A percentile compares a stretch with the other conserved stretches of the same genome.
These are phyloP conservation scores for Cygnus olor DNA, from an alignment of 2,797 vertebrate species.

Conservation along the genomic window DNA sequence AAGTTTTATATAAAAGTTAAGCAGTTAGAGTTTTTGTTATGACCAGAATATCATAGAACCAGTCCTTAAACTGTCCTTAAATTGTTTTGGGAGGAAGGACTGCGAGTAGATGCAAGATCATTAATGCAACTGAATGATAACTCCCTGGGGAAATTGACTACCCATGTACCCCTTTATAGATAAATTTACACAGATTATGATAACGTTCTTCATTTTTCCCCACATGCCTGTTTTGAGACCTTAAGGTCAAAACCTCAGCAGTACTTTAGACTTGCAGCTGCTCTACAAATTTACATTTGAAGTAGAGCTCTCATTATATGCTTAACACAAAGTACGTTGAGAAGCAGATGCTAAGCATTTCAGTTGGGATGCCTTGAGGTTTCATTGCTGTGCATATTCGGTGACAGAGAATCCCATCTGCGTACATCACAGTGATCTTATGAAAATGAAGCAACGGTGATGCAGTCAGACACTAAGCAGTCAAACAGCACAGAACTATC, in stretches of 20 bases:
- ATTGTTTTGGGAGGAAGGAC: neutral
- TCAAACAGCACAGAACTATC: neutral
- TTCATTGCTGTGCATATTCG: neutral
- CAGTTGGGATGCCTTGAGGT: neutral
- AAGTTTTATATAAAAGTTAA: neutral
- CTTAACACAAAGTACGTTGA: neutral
- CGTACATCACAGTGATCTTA: neutral
- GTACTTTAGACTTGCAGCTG: neutral
- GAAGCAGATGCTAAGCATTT: neutral
- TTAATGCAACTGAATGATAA: too few relatives aligned
- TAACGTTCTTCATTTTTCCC: neutral
- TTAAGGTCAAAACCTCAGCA: neutral
- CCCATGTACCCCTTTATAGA: accelerated
- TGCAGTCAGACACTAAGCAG: neutral
- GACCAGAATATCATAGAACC: neutral
- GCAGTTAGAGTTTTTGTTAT: neutral
- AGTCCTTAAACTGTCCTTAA: neutral
- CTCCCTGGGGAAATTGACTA: neutral
- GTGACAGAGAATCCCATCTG: neutral
- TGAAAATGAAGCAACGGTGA: neutral
- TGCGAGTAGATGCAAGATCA: neutral
- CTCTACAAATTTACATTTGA: neutral
- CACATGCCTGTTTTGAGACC: neutral
- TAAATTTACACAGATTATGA: neutral
- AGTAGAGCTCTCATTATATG: neutral